These are phyloP conservation scores for Liposcelis brunnea DNA, from an alignment of 2,888 invertebrate species.

Conservation along the genomic window DNA sequence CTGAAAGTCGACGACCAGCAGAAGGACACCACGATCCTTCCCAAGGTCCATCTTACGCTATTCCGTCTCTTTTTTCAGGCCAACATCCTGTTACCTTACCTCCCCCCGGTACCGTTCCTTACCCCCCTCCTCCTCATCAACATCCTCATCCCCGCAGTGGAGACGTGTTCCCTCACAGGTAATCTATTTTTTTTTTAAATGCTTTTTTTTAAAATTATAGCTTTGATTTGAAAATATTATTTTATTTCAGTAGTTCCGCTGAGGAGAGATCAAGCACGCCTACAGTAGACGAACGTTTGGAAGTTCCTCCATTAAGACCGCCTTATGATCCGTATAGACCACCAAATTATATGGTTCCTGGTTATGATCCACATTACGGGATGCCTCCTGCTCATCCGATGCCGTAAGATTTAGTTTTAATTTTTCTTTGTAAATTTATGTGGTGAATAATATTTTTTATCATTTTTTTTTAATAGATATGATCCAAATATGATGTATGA, in stretches of 20 bases:
- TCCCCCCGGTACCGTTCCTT: not conserved
- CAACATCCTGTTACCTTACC: not conserved
- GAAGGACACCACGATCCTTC: too few relatives aligned
- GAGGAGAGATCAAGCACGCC: conserved; percentile 56
- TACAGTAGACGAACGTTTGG: conserved; percentile 43
- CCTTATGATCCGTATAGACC: conserved; percentile 13
- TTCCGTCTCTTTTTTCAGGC: conserved; percentile 1
- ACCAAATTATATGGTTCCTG: conserved; percentile 19
- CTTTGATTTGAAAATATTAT: not conserved
- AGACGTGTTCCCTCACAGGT: not conserved
- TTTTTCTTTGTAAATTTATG: not conserved
- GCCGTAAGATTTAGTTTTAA: conserved; percentile 10
- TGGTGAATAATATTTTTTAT: too few relatives aligned
- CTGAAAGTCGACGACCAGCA: too few relatives aligned
- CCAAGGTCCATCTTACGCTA: not conserved
- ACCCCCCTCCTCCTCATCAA: not conserved
- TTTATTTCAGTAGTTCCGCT: conserved; percentile 17
- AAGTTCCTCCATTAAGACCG: conserved; percentile 11
- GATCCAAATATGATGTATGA: too few relatives aligned
- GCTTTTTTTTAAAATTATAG: not conserved
- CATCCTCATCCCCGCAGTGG: too few relatives aligned
- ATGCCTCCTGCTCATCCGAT: conserved; percentile 13
- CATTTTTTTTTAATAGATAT: too few relatives aligned
- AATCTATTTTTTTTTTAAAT: not conserved
- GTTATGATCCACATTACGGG: conserved; percentile 15